Conservation (phyloP, 2,888 invertebrate genomes). For the Prosopocoilus inquinatus region DNA sequence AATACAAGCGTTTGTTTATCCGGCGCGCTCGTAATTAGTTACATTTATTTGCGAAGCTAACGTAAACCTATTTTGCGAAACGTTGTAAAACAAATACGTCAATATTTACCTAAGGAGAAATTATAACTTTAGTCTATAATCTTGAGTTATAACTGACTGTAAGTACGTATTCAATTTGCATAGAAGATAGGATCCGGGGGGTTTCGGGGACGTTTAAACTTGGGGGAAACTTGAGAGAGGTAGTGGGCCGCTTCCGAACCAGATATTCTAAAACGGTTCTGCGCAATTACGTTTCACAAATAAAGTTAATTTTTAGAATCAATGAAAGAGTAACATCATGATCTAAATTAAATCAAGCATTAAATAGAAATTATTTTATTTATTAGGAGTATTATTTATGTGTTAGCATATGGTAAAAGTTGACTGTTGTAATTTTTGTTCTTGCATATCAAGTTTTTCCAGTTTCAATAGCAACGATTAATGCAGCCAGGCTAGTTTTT, state of each 20-base stretch:
- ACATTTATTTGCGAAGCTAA: background rate
- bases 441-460: too few relatives aligned
- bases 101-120: slow-evolving; percentile 34
- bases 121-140: slow-evolving; percentile 37
- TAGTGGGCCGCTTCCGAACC: slow-evolving; percentile 5
- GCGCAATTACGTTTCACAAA: background rate
- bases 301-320: background rate
- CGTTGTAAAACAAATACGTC: slow-evolving; percentile 24
- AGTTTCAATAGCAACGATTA: too few relatives aligned
- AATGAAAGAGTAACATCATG: too few relatives aligned
- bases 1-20: too few relatives aligned
- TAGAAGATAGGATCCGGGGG: slow-evolving; percentile 39
- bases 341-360: too few relatives aligned
- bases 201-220: slow-evolving; percentile 21
- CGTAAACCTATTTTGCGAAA: background rate
- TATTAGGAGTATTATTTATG: too few relatives aligned
- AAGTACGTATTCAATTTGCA: slow-evolving; percentile 46
- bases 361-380: too few relatives aligned
- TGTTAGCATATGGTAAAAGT: too few relatives aligned
- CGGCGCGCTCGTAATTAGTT: background rate
- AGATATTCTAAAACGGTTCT: background rate
- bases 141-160: slow-evolving; percentile 40
- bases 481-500: too few relatives aligned
- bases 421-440: too few relatives aligned
- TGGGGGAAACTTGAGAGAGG: slow-evolving; percentile 15